A percentile compares a stretch with the other conserved stretches of the same genome.
phyloP scores from a whole-genome alignment of 2,113 vertebrate species.

The Andinoacara biseriatus region DNA sequence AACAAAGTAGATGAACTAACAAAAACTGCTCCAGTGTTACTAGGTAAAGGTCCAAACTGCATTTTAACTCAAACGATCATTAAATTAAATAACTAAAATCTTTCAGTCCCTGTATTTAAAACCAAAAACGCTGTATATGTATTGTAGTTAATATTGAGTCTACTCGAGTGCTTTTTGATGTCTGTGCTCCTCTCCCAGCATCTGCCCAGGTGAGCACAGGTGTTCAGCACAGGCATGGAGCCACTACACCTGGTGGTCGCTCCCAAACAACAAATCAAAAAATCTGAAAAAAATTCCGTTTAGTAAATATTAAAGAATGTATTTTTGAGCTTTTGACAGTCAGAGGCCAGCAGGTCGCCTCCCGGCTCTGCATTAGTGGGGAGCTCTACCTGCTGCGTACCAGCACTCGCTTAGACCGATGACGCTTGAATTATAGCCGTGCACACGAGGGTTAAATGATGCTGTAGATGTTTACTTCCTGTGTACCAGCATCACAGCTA shows the following conservation, averaged over 20 bases:
- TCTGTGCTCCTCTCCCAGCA: not conserved
- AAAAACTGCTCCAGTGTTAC: not conserved
- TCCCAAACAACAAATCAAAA: too few relatives aligned
- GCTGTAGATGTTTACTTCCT: slow-evolving; percentile 22
- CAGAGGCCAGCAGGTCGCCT: not conserved
- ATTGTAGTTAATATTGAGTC: too few relatives aligned
- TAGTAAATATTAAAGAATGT: not conserved
- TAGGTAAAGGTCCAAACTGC: not conserved
- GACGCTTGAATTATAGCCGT: not conserved
- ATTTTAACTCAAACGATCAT: not conserved
- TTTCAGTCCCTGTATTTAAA: too few relatives aligned
- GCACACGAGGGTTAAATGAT: not conserved
- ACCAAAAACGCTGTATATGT: not conserved
- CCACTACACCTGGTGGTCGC: too few relatives aligned
- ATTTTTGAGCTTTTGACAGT: not conserved
- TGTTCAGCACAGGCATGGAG: not conserved
- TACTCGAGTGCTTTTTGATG: too few relatives aligned
- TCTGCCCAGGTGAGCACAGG: not conserved
- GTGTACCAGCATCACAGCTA: slow-evolving; percentile 15
- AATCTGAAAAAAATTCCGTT: too few relatives aligned
- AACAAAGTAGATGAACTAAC: not conserved
- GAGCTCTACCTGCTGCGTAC: not conserved
- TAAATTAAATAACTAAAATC: not conserved
- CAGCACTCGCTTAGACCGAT: not conserved
- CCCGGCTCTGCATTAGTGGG: not conserved